Base-by-base conservation (phyloP, 2,113 vertebrate genomes). In the Toxotes jaculatrix region DNA sequence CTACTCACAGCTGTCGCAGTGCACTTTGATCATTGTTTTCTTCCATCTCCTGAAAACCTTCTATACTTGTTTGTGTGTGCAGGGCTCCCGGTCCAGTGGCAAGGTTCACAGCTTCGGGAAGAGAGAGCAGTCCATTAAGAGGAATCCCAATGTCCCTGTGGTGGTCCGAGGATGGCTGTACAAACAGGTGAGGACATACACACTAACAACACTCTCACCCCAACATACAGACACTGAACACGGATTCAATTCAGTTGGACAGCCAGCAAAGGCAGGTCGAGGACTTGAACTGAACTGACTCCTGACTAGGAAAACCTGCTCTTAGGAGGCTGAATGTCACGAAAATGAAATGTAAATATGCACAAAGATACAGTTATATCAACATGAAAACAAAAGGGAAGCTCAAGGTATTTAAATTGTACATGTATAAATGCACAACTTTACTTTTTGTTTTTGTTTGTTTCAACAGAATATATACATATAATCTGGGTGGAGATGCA, bases 31-130 rank as follows among this genome's bases (percentile, higher is more conserved):
- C 36, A 2, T 5, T 56, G 7, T 40, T 6, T 53, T 32, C 7
- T 42, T 23, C 5, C 14, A 7, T 19, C 31, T 40, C 45, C 21
- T 61, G 5, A 36, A 57, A 51, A 6, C 13, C 5, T 3, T 40
- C 7, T 10, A 4, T 21, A n/a, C n/a, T 2, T 5, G n/a, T 55
- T 23, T n/a, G 53, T 57, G 27, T 31, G 23, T 31, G 43, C 92
- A 99, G 98, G 93, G 95, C 36, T 90, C 95, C 51, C 96, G 96
- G 72, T 85, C 93, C 65, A 94, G 93, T 70, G 94, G 84, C 60
- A 98, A 95, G 94, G 92, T 97, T 57, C 97, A 98, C 88, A 98
- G 95, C 91, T 99, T 99, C 87, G 98, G 98, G 9, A 99, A 99
- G 92, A 95, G 98, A 82, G 96, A 98, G 0, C 97, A 97, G 74